Conservation (phyloP, 1,140 invertebrate genomes). For the Drosophila eugracilis region DNA sequence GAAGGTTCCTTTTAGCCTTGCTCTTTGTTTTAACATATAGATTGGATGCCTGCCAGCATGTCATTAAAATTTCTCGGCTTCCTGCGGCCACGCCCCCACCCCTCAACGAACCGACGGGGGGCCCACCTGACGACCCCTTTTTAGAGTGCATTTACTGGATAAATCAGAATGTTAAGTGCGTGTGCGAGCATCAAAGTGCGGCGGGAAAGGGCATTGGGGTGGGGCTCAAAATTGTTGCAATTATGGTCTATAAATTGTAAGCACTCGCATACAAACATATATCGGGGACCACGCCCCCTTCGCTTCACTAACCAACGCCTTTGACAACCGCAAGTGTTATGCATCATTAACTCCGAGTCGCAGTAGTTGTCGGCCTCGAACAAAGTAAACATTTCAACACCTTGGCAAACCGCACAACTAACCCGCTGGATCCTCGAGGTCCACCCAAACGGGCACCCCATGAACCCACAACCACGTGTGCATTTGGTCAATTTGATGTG, state of each 20-base stretch:
- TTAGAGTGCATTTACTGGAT: conserved; percentile 70
- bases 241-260: conserved; percentile 71
- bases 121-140: not conserved
- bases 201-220: conserved; percentile 18
- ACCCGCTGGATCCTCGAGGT: conserved; percentile 25
- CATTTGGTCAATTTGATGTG: conserved; percentile 77
- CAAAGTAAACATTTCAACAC: conserved; percentile 80
- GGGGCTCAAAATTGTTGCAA: conserved; percentile 70
- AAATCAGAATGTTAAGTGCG: conserved; percentile 72
- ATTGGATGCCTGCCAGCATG: conserved; percentile 67
- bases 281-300: not conserved
- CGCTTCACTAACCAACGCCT: no score
- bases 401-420: conserved; percentile 75
- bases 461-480: conserved; percentile 65
- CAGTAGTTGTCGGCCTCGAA: conserved; percentile 55
- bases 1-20: conserved; percentile 70
- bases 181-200: conserved; percentile 45
- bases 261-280: conserved; percentile 24
- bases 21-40: conserved; percentile 77
- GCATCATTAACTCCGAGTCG: conserved; percentile 78
- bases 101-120: not conserved
- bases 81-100: conserved; percentile 28
- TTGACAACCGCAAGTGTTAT: conserved; percentile 67
- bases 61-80: conserved; percentile 72
- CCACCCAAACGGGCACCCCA: not conserved